A percentile compares a stretch with the other conserved stretches of the same genome.
Evolutionary conservation across 2,797 vertebrate species (phyloP).

Genomic region (Anniella stebbinsi): DNA sequence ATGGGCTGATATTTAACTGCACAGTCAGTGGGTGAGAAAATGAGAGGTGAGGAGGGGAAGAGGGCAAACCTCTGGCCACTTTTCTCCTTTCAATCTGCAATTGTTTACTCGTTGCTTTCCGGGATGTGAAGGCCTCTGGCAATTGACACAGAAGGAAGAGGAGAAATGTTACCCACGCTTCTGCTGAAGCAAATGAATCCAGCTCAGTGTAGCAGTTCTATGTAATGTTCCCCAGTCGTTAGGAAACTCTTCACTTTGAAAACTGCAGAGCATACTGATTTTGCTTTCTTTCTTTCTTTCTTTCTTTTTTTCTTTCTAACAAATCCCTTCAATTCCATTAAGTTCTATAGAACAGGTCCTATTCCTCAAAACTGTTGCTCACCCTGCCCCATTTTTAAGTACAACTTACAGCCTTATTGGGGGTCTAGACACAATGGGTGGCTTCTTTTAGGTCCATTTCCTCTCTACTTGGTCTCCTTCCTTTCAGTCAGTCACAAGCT

Average conservation of each 20-base stretch:
- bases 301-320: too few relatives aligned
- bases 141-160: background rate
- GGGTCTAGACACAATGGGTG: background rate
- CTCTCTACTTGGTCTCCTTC: background rate
- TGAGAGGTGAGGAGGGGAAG: background rate
- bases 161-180: background rate
- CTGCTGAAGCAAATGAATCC: background rate
- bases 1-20: slow-evolving; percentile 9
- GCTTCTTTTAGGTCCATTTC: slow-evolving; percentile 1
- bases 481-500: background rate
- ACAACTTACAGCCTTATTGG: background rate
- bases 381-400: background rate
- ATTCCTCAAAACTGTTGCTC: background rate
- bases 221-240: background rate
- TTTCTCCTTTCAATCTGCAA: background rate
- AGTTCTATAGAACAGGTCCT: background rate
- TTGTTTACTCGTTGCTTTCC: slow-evolving; percentile 5
- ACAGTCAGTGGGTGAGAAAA: background rate
- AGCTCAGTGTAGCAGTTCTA: background rate
- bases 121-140: background rate
- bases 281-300: background rate
- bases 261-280: background rate
- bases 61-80: slow-evolving; percentile 5
- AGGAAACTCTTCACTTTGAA: background rate
- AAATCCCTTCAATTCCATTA: background rate